These are phyloP conservation scores for Triplophysa bombifrons DNA, from an alignment of 2,797 vertebrate genomes.

Conservation along the genomic window DNA sequence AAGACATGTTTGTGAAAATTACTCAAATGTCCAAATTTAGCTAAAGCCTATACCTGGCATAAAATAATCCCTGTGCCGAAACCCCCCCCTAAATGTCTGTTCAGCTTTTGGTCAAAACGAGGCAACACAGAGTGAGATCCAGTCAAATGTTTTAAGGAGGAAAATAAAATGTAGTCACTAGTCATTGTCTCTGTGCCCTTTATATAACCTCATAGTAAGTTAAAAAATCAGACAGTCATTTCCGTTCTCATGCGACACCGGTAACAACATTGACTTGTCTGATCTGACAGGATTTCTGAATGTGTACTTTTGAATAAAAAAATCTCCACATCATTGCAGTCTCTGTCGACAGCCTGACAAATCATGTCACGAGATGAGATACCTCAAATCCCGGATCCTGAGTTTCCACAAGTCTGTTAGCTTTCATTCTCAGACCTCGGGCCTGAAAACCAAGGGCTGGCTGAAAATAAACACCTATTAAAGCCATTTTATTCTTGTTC, in stretches of 20 bases:
- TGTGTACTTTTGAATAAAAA: constrained; percentile 12
- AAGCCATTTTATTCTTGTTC: constrained; percentile 57
- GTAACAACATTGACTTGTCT: constrained; percentile 15
- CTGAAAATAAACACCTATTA: constrained; percentile 58
- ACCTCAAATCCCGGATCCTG: not conserved
- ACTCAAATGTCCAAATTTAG: too few relatives aligned
- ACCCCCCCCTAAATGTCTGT: not conserved
- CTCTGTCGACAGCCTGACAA: not conserved
- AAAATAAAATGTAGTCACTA: not conserved
- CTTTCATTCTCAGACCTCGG: constrained; percentile 31
- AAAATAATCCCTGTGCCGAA: too few relatives aligned
- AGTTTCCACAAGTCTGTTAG: constrained; percentile 7
- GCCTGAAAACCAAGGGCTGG: not conserved
- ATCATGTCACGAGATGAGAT: constrained; percentile 2
- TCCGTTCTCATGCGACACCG: constrained; percentile 1
- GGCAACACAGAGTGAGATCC: not conserved
- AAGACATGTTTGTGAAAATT: too few relatives aligned
- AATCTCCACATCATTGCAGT: not conserved
- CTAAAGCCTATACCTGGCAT: not conserved
- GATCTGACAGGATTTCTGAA: constrained; percentile 25
- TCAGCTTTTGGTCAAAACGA: not conserved
- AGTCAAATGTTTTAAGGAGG: not conserved
- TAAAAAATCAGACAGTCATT: not conserved
- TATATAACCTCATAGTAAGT: not conserved
- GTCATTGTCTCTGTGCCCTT: constrained; percentile 11